Evolutionary conservation across 2,113 vertebrate genomes (phyloP), one percentile per base, ranked within the genome.

Genomic region (Elephantulus edwardii): DNA sequence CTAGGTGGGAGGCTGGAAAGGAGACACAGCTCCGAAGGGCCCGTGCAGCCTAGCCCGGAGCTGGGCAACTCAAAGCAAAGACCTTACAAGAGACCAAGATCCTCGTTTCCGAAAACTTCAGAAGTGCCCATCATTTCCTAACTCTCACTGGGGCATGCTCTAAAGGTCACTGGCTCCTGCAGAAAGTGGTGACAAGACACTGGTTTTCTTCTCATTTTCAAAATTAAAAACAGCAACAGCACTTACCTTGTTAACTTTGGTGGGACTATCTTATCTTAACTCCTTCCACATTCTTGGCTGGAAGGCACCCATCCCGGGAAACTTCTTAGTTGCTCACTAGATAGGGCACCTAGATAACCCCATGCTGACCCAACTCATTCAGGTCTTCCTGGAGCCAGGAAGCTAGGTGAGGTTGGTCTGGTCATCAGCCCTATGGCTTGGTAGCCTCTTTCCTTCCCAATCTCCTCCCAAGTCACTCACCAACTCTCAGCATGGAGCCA

Each of bases 401-500:
- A 68, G 46, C 58, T 62, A 30, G 60, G 60, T n/a, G 54, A 71
- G 66, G 60, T 58, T 50, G 60, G 33, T 54, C 28, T 52, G 60
- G 46, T 54, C 28, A 17, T 71, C 11, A 58, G 68, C 78, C 90
- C 86, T 81, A 76, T 88, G 93, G 72, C 95, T 84, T n/a, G 78
- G 84, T 85, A 74, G 84, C 85, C 81, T 90, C 88, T 95, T 92
- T 88, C 85, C 72, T 81, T 42, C 38, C 20, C 70, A 12, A 35
- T 40, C 76, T 48, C 68, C 6, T 2, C 75, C 52, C 19, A 26
- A 66, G 83, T 64, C n/a, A 95, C 95, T 96, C 78, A 95, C 95
- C 96, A 93, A 88, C 87, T 54, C 79, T 78, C 79, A 44, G 72
- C 33, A 13, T 1, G 0, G 54, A 38, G 71, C 42, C 52, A 12